Base-by-base conservation (phyloP, 2,888 invertebrate genomes). In the Eumerus sabulonum region DNA sequence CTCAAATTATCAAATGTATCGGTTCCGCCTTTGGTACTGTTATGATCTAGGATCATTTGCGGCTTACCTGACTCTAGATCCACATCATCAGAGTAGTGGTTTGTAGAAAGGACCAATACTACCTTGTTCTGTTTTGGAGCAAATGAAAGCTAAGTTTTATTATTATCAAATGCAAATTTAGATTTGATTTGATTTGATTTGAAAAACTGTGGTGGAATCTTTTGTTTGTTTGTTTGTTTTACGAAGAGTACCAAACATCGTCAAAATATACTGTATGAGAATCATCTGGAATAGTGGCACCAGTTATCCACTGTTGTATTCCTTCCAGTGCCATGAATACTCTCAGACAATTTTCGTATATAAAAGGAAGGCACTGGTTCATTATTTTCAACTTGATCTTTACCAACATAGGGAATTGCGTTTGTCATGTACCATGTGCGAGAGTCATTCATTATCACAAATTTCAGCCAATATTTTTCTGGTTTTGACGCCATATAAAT, bases 51-150 rank as follows among this genome's bases (percentile, higher is more conserved):
- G n/a, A n/a, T n/a, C n/a, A n/a, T n/a, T n/a, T n/a, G n/a, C n/a
- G n/a, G n/a, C n/a, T n/a, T n/a, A n/a, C n/a, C n/a, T 70, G 68
- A 47, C 27, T 60, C 51, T 53, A n/a, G 35, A 60, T 68, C 38
- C 4, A 53, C 53, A 16, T n/a, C 38, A 60, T 60, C 60, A 11
- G 27, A 60, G 17, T 53, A 70, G 45, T 70, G 70, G 40, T 45
- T 60, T 27, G 40, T 60, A 13, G 51, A 53, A 4, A 59, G 51
- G 14, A 68, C 7, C 50, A 57, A 40, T 35, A 67, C 50, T 19
- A 44, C n/a, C 11, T 53, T 60, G 13, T 51, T n/a, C 40, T 53
- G 59, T 59, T 59, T 59, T 17, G 42, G 59, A 68, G 59, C 36
- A 51, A 59, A 68, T n/a, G 67, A 57, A 51, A 42, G 35, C 35